These are phyloP conservation scores for Amphimallon solstitiale DNA, from an alignment of 2,888 invertebrate genomes.

Conservation along the genomic window DNA sequence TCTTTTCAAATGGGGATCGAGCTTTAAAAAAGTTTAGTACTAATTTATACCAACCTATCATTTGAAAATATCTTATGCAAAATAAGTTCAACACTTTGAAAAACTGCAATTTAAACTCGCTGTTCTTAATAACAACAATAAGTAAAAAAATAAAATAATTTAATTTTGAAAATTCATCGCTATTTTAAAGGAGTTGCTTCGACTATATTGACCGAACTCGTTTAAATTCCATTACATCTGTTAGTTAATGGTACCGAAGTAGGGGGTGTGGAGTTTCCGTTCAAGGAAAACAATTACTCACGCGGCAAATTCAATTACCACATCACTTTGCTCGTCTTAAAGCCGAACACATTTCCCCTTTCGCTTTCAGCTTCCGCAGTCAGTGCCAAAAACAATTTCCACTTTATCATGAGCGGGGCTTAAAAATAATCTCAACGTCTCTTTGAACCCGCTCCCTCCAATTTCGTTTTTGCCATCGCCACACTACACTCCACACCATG, in stretches of 20 bases:
- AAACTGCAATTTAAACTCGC: too few species aligned
- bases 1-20: too few species aligned
- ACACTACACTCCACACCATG: too few species aligned
- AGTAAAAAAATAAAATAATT: too few species aligned
- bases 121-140: too few species aligned
- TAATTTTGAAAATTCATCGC: too few species aligned
- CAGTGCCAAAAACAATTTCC: constrained; percentile 20
- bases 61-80: too few species aligned
- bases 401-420: constrained; percentile 25
- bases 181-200: background rate
- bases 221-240: constrained; percentile 6
- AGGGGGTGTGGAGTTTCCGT: too few species aligned
- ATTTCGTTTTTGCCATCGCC: background rate
- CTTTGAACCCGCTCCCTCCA: constrained; percentile 11
- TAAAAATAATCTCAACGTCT: constrained; percentile 28
- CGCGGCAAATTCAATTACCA: constrained; percentile 25
- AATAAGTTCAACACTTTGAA: too few species aligned
- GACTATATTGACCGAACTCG: background rate
- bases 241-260: background rate
- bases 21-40: too few species aligned
- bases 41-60: too few species aligned
- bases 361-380: background rate
- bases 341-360: constrained; percentile 4
- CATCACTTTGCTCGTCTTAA: constrained; percentile 18
- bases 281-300: constrained; percentile 26